Evolutionary conservation across 1,140 invertebrate species (phyloP).

Genomic region (Galleria mellonella): DNA sequence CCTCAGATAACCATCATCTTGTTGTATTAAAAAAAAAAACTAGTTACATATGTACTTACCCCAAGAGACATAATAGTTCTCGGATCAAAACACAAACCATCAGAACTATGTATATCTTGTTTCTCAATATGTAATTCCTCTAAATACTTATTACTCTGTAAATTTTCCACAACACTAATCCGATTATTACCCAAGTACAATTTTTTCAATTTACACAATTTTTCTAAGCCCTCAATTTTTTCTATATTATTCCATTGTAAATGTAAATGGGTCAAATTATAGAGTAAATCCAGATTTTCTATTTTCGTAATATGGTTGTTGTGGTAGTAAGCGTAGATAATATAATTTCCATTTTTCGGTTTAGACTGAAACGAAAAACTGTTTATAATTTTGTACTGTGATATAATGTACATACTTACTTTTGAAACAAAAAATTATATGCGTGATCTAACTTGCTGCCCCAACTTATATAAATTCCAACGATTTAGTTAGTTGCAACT

Average conservation of each 20-base stretch:
- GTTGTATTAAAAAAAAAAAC: background rate
- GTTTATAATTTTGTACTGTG: too few relatives aligned
- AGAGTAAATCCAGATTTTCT: conserved; percentile 75
- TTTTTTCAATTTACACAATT: conserved; percentile 76
- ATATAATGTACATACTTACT: too few relatives aligned
- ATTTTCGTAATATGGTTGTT: conserved; percentile 78
- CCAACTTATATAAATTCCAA: too few relatives aligned
- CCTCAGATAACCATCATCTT: too few relatives aligned
- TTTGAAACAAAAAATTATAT: too few relatives aligned
- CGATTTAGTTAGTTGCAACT: too few relatives aligned
- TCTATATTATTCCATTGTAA: conserved; percentile 80
- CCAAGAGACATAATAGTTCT: conserved; percentile 75
- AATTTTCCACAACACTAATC: conserved; percentile 80
- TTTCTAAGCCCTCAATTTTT: conserved; percentile 78
- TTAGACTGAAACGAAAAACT: conserved; percentile 69
- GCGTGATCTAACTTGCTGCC: too few relatives aligned
- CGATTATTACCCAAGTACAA: conserved; percentile 80
- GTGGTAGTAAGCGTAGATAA: conserved; percentile 79
- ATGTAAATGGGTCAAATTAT: conserved; percentile 79
- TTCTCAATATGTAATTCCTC: conserved; percentile 81
- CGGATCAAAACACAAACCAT: conserved; percentile 81
- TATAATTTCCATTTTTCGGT: conserved; percentile 63
- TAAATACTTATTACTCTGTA: conserved; percentile 76
- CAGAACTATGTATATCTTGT: conserved; percentile 74
- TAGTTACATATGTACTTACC: conserved; percentile 55